Evolutionary conservation across 2,888 invertebrate genomes (phyloP).

Genomic region (Brachycybe producta): DNA sequence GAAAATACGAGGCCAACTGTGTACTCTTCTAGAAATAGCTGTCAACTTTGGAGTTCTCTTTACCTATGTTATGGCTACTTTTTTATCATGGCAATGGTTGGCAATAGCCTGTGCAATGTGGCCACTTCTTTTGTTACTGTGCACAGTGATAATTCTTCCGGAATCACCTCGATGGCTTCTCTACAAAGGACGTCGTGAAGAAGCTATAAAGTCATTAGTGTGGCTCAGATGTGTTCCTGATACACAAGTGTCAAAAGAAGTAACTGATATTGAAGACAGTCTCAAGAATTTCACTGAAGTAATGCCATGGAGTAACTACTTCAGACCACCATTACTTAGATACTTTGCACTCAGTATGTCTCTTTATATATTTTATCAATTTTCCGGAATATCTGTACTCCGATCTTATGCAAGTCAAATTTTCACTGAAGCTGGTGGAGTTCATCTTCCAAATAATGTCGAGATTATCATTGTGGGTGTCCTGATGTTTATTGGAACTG

Average conservation of each 20-base stretch:
- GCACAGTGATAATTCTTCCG: conserved; percentile 3
- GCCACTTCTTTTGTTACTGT: neutral
- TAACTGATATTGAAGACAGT: neutral
- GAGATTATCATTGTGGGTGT: too few species aligned
- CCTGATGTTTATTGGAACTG: too few species aligned
- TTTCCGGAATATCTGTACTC: too few species aligned
- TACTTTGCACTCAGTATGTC: too few species aligned
- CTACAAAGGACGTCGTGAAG: neutral
- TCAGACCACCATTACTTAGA: too few species aligned
- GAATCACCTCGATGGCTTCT: conserved; percentile 9
- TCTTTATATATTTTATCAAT: too few species aligned
- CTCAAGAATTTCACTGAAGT: too few species aligned
- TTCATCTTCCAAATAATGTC: too few species aligned
- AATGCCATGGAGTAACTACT: too few species aligned
- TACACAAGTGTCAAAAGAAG: neutral
- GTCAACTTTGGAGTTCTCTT: conserved; percentile 4
- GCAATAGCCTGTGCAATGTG: conserved; percentile 2
- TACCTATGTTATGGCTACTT: neutral
- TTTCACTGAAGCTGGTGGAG: too few species aligned
- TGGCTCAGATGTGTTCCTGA: conserved; percentile 3
- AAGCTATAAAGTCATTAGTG: neutral
- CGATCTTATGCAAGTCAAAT: too few species aligned
- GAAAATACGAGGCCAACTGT: conserved; percentile 18
- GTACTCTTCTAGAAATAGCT: conserved; percentile 15
- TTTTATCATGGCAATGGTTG: conserved; percentile 5